A percentile compares a stretch with the other conserved stretches of the same genome.
Conservation (phyloP, 2,797 vertebrate genomes). For the Thaleichthys pacificus region DNA sequence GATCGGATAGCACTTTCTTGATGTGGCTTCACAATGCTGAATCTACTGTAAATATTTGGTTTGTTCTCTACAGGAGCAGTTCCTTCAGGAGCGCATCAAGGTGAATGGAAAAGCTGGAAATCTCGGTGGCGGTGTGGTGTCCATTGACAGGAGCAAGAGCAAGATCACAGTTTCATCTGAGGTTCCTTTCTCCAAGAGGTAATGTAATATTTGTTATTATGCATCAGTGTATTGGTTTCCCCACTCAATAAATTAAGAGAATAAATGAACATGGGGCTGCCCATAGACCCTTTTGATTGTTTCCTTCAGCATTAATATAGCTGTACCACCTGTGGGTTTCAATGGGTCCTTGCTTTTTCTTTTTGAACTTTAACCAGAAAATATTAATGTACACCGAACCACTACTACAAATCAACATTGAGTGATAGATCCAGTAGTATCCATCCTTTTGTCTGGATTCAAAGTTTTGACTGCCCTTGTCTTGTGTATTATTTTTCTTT, state of each 20-base stretch:
- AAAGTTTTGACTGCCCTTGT: background rate
- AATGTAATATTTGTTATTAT: background rate
- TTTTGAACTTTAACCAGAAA: background rate
- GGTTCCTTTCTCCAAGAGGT: slow-evolving; percentile 89
- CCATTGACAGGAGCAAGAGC: slow-evolving; percentile 86
- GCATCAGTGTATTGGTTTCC: background rate
- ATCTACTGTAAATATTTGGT: background rate
- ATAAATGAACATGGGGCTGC: no score
- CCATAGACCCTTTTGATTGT: no score
- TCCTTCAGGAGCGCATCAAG: slow-evolving; percentile 87
- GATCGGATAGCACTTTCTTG: background rate
- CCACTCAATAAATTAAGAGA: background rate
- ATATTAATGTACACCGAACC: background rate
- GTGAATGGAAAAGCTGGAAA: slow-evolving; percentile 87
- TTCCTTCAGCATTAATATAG: background rate
- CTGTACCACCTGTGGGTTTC: background rate
- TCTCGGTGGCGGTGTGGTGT: slow-evolving; percentile 81
- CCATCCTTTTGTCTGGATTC: background rate
- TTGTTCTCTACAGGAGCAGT: slow-evolving; percentile 77
- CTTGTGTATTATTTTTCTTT: background rate
- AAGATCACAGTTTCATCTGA: slow-evolving; percentile 86
- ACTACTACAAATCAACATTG: background rate
- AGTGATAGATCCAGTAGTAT: background rate
- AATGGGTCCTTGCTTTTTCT: no score
- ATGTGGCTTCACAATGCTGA: background rate